phyloP scores from a whole-genome alignment of 2,888 invertebrate genomes.

The Epinotia bilunana region DNA sequence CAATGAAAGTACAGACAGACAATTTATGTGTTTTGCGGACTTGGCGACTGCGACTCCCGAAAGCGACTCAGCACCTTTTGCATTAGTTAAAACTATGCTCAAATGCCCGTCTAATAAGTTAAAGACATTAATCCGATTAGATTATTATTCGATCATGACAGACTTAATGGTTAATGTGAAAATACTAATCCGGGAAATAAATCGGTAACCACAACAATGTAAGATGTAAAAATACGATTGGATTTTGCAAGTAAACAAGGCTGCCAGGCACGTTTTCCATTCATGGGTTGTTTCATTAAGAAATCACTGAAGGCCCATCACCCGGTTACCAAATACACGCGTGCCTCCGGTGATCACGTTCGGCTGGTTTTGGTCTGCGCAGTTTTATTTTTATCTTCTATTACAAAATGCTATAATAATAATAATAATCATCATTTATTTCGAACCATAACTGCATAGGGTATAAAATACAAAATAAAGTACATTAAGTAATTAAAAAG shows the following conservation, averaged over 20 bases:
- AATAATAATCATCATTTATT: no score
- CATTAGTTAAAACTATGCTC: neutral
- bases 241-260: constrained; percentile 3
- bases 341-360: constrained; percentile 20
- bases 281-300: constrained; percentile 19
- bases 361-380: neutral
- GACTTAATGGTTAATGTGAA: no score
- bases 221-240: neutral
- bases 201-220: neutral
- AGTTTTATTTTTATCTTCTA: neutral
- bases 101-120: constrained; percentile 1
- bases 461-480: no score
- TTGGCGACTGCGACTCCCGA: neutral
- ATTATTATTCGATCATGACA: no score
- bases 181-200: neutral
- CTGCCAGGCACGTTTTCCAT: constrained; percentile 19
- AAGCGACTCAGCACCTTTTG: constrained; percentile 2
- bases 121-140: neutral
- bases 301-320: constrained; percentile 2
- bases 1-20: neutral
- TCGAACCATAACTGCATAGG: no score
- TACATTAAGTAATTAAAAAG: no score
- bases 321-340: constrained; percentile 8
- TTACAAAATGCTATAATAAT: neutral
- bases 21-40: constrained; percentile 16